Evolutionary conservation across 2,113 vertebrate genomes (phyloP).

Genomic region (Arothron firmamentum): DNA sequence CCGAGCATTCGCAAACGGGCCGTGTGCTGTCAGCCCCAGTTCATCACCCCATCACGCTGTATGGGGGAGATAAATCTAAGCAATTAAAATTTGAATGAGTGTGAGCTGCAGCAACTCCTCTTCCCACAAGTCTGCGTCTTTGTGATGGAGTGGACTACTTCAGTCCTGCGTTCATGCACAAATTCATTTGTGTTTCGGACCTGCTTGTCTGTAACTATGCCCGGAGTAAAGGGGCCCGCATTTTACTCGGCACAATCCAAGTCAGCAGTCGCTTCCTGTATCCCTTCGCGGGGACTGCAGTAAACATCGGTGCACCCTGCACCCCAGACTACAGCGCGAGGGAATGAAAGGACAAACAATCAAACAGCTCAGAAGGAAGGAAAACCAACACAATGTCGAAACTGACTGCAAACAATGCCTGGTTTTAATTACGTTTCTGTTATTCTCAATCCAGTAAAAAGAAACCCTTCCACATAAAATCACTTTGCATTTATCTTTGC

Average conservation of each 20-base stretch:
- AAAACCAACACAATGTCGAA: background rate
- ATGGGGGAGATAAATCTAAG: constrained; percentile 77
- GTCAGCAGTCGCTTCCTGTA: constrained; percentile 17
- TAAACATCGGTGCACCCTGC: constrained; percentile 14
- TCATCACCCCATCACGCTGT: constrained; percentile 75
- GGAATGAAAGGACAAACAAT: background rate
- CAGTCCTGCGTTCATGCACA: background rate
- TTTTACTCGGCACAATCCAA: background rate
- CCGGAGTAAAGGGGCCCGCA: no score
- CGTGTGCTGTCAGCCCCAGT: constrained; percentile 66
- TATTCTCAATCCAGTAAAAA: no score
- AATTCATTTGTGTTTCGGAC: background rate
- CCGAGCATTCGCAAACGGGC: constrained; percentile 66
- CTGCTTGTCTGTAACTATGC: constrained; percentile 24
- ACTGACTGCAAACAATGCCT: no score
- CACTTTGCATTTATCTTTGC: no score
- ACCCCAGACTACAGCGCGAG: background rate
- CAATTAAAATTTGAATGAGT: constrained; percentile 80
- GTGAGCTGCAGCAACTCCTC: constrained; percentile 69
- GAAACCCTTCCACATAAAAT: no score
- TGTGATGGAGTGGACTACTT: constrained; percentile 25
- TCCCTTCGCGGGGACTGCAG: constrained; percentile 15
- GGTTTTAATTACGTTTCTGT: no score
- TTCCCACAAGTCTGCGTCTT: constrained; percentile 43
- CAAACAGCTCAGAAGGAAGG: background rate